A percentile compares a stretch with the other conserved stretches of the same genome.
Evolutionary conservation across 2,888 invertebrate species (phyloP).

Genomic region (Drosophila nigricruria): DNA sequence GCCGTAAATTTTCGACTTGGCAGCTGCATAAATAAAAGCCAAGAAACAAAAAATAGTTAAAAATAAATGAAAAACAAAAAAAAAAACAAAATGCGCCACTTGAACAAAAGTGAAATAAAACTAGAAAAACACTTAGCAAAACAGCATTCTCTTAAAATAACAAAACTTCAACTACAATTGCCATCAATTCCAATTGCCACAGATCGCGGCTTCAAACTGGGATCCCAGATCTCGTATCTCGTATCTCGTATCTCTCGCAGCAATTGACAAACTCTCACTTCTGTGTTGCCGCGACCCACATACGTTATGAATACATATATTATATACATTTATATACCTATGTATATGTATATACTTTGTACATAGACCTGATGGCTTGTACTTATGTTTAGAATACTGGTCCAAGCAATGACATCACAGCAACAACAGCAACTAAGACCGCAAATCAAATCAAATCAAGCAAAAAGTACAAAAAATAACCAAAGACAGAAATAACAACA

Average conservation of each 20-base stretch:
- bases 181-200: conserved; percentile 67
- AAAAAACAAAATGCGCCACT: conserved; percentile 39
- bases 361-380: conserved; percentile 47
- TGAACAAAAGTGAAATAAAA: conserved; percentile 18
- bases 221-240: conserved; percentile 37
- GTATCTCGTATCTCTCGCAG: conserved; percentile 19
- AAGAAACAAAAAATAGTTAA: conserved; percentile 13
- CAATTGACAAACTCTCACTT: conserved; percentile 72
- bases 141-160: conserved; percentile 63
- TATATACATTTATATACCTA: not conserved
- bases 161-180: conserved; percentile 66
- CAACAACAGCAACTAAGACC: conserved; percentile 44
- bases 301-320: conserved; percentile 34
- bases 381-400: conserved; percentile 48
- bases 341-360: conserved; percentile 7
- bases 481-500: conserved; percentile 13
- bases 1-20: conserved; percentile 39
- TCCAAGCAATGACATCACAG: conserved; percentile 66
- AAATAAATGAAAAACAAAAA: conserved; percentile 24
- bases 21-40: conserved; percentile 70
- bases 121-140: conserved; percentile 41
- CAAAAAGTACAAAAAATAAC: conserved; percentile 20
- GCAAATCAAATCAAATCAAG: conserved; percentile 61
- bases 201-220: conserved; percentile 36
- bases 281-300: conserved; percentile 60